Base-by-base conservation (phyloP, 2,113 vertebrate genomes). In the Hippocampus barbouri region DNA sequence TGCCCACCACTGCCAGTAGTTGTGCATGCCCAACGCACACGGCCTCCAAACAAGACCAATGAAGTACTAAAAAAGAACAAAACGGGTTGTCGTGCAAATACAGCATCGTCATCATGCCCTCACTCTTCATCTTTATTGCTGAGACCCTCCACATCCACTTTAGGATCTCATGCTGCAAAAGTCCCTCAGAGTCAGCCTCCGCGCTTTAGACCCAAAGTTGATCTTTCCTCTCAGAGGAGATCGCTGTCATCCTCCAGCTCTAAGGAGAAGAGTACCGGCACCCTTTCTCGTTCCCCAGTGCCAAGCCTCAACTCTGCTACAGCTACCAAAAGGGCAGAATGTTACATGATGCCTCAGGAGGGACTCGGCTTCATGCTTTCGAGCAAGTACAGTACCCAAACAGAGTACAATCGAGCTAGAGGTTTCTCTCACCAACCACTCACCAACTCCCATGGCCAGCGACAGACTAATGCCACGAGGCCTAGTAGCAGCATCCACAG, bases 1-100 rank as follows among this genome's bases (percentile, higher is more conserved):
- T 96, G 96, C 79, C 94, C 94, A 63, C 94, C 95, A 1, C 89
- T 97, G 78, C 92, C 94, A 20, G 65, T 92, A 0, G 73, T 91
- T 25, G 80, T 89, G 16, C 93, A 92, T 66, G 88, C 90, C 64
- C 88, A 92, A 0, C 95, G 95, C 71, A 97, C 95, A 41, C 93
- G 91, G 72, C 93, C 94, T 68, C 95, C 94, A 0, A 62, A 21
- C 1, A 10, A 64, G 57, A 69, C 34, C 77, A 85, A 0, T 68
- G 88, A 87, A 40, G 72, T 63, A 79, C 86, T 66, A 82, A 92
- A 89, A 73, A 91, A 88, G 79, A 86, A 80, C 72, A 89, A 77
- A 76, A 85, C 47, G 34, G 23, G 91, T 85, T 90, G 75, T 83
- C 86, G 0, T 65, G 21, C 64, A 47, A 41, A 10, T 7, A 68